phyloP scores from a whole-genome alignment of 1,140 invertebrate genomes.

The Drosophila baimaii region DNA sequence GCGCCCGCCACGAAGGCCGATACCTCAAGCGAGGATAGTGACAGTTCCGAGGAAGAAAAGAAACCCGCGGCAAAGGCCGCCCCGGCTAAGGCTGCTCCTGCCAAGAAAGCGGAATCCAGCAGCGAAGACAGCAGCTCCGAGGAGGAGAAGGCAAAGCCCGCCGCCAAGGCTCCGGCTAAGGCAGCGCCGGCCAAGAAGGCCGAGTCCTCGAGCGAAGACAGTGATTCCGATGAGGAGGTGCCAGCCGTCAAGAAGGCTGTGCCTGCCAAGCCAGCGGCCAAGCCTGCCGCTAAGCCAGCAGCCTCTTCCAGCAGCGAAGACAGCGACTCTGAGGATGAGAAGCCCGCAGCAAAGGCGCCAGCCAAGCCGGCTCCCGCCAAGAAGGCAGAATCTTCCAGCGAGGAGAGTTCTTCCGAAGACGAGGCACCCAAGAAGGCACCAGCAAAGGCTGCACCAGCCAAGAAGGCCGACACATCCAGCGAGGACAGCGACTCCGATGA shows the following conservation, averaged over 20 bases:
- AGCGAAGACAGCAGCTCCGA: slow-evolving; percentile 66
- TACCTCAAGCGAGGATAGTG: slow-evolving; percentile 48
- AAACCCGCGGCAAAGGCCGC: slow-evolving; percentile 37
- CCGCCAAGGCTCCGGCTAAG: slow-evolving; percentile 58
- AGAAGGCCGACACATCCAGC: slow-evolving; percentile 57
- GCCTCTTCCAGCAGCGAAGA: slow-evolving; percentile 49
- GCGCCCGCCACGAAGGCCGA: slow-evolving; percentile 28
- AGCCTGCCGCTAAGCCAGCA: slow-evolving; percentile 31
- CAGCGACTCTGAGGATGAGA: slow-evolving; percentile 50
- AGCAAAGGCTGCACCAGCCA: slow-evolving; percentile 47
- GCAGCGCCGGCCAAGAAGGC: slow-evolving; percentile 58
- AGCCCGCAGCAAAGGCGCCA: slow-evolving; percentile 36
- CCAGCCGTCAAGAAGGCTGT: slow-evolving; percentile 50
- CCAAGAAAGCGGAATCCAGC: slow-evolving; percentile 44
- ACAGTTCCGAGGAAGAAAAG: slow-evolving; percentile 46
- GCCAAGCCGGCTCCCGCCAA: slow-evolving; percentile 43
- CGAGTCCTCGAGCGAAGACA: slow-evolving; percentile 73
- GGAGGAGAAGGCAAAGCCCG: slow-evolving; percentile 57
- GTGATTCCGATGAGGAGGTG: slow-evolving; percentile 46
- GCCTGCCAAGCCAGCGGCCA: slow-evolving; percentile 16
- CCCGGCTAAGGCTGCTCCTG: slow-evolving; percentile 35
- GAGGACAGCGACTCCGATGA: slow-evolving; percentile 63
- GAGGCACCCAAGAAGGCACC: slow-evolving; percentile 43
- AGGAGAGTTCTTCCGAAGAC: slow-evolving; percentile 76
- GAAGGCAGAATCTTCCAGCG: slow-evolving; percentile 66